These are phyloP conservation scores for Seriola aureovittata DNA, from an alignment of 2,113 vertebrate species.

Conservation along the genomic window DNA sequence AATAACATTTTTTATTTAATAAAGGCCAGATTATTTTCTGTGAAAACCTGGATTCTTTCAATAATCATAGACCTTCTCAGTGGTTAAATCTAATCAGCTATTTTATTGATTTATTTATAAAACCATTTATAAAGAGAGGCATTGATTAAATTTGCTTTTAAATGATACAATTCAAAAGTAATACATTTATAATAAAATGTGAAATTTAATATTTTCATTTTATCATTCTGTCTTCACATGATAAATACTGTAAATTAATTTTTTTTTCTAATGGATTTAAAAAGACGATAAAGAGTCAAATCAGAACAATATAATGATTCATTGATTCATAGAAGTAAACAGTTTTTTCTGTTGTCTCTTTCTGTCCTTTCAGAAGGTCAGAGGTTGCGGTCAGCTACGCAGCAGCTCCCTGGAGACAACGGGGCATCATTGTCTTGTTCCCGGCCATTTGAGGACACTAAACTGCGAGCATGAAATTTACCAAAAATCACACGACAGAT, in stretches of 20 bases:
- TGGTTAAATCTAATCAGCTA: constrained; percentile 10
- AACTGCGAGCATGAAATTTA: background rate
- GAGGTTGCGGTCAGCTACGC: background rate
- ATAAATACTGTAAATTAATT: background rate
- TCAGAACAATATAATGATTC: background rate
- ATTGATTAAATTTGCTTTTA: background rate
- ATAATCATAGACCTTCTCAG: background rate
- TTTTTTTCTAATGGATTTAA: background rate
- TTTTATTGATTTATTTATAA: background rate
- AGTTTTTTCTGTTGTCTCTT: background rate
- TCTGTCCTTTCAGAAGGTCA: constrained; percentile 3
- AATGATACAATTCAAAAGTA: background rate
- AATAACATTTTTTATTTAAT: background rate
- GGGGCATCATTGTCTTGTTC: background rate
- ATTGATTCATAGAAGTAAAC: background rate
- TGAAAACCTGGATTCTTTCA: background rate
- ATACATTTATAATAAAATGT: background rate
- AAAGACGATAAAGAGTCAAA: background rate
- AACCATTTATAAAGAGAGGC: background rate
- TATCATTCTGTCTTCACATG: background rate
- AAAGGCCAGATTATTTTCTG: background rate
- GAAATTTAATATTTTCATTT: background rate
- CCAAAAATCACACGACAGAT: background rate
- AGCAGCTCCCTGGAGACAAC: background rate
- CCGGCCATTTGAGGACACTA: constrained; percentile 14